A percentile compares a stretch with the other conserved stretches of the same genome.
Evolutionary conservation across 1,140 invertebrate genomes (phyloP).

Genomic region (Leptinotarsa defecta): DNA sequence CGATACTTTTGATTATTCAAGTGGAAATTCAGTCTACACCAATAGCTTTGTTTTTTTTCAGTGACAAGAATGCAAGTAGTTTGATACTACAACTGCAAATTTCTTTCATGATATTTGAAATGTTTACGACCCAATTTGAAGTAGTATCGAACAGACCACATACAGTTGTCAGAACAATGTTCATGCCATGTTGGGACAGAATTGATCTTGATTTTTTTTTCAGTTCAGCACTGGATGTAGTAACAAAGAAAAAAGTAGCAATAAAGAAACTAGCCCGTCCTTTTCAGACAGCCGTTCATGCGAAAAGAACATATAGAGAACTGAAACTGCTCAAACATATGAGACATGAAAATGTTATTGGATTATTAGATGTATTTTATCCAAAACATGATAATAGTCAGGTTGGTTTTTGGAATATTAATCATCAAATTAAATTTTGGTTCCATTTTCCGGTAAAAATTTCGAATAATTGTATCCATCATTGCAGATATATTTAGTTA

Average conservation of each 20-base stretch:
- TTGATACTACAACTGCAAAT: no score
- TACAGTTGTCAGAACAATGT: no score
- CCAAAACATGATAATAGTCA: slow-evolving; percentile 60
- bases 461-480: slow-evolving; percentile 48
- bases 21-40: no score
- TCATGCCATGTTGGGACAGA: not conserved
- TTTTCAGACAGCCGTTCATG: slow-evolving; percentile 98
- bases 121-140: no score
- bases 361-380: slow-evolving; percentile 96
- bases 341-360: slow-evolving; percentile 98
- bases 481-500: slow-evolving; percentile 84
- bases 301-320: slow-evolving; percentile 97
- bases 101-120: no score
- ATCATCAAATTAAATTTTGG: no score
- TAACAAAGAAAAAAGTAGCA: slow-evolving; percentile 88
- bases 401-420: slow-evolving; percentile 35
- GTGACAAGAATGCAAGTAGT: no score
- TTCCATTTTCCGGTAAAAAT: not conserved
- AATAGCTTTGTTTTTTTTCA: no score
- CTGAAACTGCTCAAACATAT: slow-evolving; percentile 96
- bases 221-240: slow-evolving; percentile 79
- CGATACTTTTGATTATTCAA: no score
- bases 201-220: slow-evolving; percentile 47
- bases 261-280: slow-evolving; percentile 97
- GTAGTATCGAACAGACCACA: no score